Evolutionary conservation across 2,888 invertebrate genomes (phyloP), one percentile per base, ranked within the genome.

Genomic region (Galerucella calmariensis): DNA sequence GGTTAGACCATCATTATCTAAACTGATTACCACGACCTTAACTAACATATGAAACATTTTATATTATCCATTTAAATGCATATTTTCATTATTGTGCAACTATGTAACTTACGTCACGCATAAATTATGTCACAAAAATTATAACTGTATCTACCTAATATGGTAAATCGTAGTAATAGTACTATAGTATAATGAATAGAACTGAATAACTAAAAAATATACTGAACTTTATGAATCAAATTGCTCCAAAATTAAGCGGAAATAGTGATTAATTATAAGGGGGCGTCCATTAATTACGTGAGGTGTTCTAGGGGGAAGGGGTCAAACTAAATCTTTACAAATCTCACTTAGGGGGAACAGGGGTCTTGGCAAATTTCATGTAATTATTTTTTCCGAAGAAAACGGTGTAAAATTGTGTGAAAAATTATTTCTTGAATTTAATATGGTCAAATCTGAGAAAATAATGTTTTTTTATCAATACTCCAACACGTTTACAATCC

Each of bases 1-100:
- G 56, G 56, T 56, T 62, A 62, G 62, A 62, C 62, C 62, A 62
- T 62, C 41, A 62, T 62, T 62, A 62, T 62, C 62, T 35, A n/a
- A 35, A 62, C 27, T 62, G 62, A 62, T 62, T 62, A 62, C 62
- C 27, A 27, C 62, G 62, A 62, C 62, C 62, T 62, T 62, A 62
- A 35, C 62, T 41, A 41, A 14, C 62, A 62, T 35, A 35, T 35
- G 35, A 62, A 62, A 62, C 41, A 41, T 41, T 62, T 27, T n/a
- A 62, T 61, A 9, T 14, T 12, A 35, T 59, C 11, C 24, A 59
- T 62, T 62, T 62, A 62, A 62, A 62, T 62, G 62, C 62, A 62
- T 61, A 56, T 56, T 56, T 56, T 56, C 8, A 56, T 56, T 56
- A 20, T 16, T 16, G 16, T 56, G 51, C n/a, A 10, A 51, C n/a